A percentile compares a stretch with the other conserved stretches of the same genome.
Evolutionary conservation across 2,797 vertebrate species (phyloP).

Genomic region (Anableps anableps): DNA sequence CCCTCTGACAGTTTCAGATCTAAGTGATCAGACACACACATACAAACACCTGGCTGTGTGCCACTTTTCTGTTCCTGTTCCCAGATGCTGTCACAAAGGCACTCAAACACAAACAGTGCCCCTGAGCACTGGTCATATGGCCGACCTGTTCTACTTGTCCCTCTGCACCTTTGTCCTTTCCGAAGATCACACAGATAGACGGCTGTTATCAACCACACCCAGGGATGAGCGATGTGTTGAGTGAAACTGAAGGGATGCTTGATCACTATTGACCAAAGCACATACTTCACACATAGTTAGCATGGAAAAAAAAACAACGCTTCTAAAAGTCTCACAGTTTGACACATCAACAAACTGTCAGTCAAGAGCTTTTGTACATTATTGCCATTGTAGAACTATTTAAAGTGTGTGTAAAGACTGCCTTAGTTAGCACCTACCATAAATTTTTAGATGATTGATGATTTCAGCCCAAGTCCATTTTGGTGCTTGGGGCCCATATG

Average conservation of each 20-base stretch:
- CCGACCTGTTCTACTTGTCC: conserved; percentile 82
- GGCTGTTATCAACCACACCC: conserved; percentile 61
- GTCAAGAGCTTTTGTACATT: conserved; percentile 10
- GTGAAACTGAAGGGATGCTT: conserved; percentile 41
- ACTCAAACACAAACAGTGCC: conserved; percentile 29
- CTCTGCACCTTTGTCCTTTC: conserved; percentile 62
- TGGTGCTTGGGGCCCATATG: conserved; percentile 57
- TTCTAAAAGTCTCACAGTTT: neutral
- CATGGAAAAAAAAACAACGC: conserved; percentile 2
- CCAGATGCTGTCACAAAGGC: conserved; percentile 45
- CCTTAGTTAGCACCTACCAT: conserved; percentile 42
- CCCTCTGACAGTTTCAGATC: conserved; percentile 54
- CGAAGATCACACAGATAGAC: conserved; percentile 23
- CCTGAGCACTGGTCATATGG: conserved; percentile 72
- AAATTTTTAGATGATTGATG: conserved; percentile 60
- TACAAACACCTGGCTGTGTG: conserved; percentile 53
- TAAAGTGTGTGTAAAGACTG: conserved; percentile 36
- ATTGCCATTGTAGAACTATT: conserved; percentile 20
- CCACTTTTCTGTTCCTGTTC: conserved; percentile 61
- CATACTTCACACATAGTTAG: conserved; percentile 10
- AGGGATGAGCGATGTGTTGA: conserved; percentile 43
- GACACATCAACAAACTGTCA: conserved; percentile 7
- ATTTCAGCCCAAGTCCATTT: conserved; percentile 63
- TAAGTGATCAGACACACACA: conserved; percentile 35
- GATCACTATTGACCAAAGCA: conserved; percentile 22